These are phyloP conservation scores for Ochlodes sylvanus DNA, from an alignment of 2,888 invertebrate species.

Conservation along the genomic window DNA sequence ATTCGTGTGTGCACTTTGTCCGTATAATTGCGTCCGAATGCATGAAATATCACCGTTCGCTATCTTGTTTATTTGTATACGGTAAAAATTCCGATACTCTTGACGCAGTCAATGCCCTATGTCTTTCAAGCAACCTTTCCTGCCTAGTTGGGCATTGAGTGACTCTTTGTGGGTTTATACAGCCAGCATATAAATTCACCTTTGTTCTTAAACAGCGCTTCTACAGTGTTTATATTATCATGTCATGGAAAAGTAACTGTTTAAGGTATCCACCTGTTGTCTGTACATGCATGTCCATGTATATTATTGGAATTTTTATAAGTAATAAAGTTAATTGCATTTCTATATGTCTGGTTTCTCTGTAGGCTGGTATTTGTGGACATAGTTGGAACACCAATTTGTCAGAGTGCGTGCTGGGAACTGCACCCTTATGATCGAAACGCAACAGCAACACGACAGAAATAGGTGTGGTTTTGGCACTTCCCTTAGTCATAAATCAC, in stretches of 20 bases:
- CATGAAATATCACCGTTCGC: conserved; percentile 17
- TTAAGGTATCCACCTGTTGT: background rate
- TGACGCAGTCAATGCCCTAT: conserved; percentile 69
- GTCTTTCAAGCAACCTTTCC: conserved; percentile 73
- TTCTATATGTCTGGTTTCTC: too few species aligned
- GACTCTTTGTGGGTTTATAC: conserved; percentile 28
- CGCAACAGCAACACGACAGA: conserved; percentile 6
- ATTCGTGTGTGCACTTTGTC: conserved; percentile 5
- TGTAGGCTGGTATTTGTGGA: background rate
- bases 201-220: conserved; percentile 4
- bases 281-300: background rate
- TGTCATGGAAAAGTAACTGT: background rate
- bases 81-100: conserved; percentile 34
- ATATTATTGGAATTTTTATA: background rate
- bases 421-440: conserved; percentile 10
- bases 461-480: conserved; percentile 3
- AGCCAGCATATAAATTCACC: conserved; percentile 19
- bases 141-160: conserved; percentile 51
- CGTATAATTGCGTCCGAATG: conserved; percentile 19
- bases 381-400: background rate
- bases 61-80: conserved; percentile 39
- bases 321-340: background rate
- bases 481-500: conserved; percentile 3
- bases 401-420: conserved; percentile 4
- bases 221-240: conserved; percentile 3